A percentile compares a stretch with the other conserved stretches of the same genome.
These are phyloP conservation scores for Digitonthophagus gazella DNA, from an alignment of 2,888 invertebrate genomes.

Conservation along the genomic window DNA sequence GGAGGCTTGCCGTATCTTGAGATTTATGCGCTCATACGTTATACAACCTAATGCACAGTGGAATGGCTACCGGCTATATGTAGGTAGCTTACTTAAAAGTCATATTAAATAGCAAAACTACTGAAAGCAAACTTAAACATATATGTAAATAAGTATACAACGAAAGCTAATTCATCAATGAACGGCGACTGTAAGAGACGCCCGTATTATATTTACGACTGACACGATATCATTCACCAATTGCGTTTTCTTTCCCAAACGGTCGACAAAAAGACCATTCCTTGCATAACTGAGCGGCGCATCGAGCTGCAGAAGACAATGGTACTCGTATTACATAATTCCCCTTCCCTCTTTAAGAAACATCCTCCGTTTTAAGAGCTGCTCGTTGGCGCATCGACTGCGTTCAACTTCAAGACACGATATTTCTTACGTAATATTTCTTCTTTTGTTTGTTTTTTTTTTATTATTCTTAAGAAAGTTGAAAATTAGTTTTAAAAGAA, in stretches of 20 bases:
- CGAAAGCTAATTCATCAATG: not conserved
- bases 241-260: conserved; percentile 2
- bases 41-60: not conserved
- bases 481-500: too few species aligned
- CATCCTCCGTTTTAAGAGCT: conserved; percentile 17
- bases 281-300: conserved; percentile 3
- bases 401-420: not conserved
- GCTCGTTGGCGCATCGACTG: not conserved
- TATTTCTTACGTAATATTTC: not conserved
- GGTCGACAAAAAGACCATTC: conserved; percentile 5
- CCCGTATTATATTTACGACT: not conserved
- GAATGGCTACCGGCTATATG: not conserved
- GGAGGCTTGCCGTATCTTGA: not conserved
- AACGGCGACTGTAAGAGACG: not conserved
- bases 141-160: not conserved
- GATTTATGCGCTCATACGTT: not conserved
- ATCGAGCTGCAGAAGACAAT: conserved; percentile 9
- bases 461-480: not conserved
- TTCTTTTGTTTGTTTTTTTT: not conserved
- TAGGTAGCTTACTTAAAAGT: not conserved
- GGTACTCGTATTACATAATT: conserved; percentile 11
- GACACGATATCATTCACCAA: not conserved
- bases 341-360: conserved; percentile 14
- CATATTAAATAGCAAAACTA: conserved; percentile 1
- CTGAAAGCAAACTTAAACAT: not conserved